Base-by-base conservation (phyloP, 2,113 vertebrate species). In the Hypocryptadius cinnamomeus region DNA sequence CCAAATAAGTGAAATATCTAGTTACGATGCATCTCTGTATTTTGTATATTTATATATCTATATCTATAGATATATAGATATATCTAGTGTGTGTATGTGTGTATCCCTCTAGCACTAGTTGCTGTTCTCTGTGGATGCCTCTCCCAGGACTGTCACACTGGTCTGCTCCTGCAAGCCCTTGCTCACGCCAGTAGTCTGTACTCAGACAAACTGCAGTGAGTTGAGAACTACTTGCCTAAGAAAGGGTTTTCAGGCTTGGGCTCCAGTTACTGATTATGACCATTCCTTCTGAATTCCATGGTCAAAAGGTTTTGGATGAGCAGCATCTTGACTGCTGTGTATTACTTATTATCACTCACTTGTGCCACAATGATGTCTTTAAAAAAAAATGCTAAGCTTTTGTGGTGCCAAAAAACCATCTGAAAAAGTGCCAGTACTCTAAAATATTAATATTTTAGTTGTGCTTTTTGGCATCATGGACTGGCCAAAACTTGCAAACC, bases 191-290 rank as follows among this genome's bases (percentile, higher is more conserved):
- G 91, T 79, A 74, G 76, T 69, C 48, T 74, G 54, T 68, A 68
- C 89, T 91, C 89, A 68, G 47, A 40, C 68, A 65, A 64, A 45
- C 61, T 44, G 74, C 76, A 40, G 27, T 78, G 85, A 81, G 72
- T 86, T 57, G 48, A n/a, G 28, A 80, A 48, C 93, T 94, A 81
- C 92, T 95, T 18, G 50, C 77, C 3, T 80, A 79, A 93, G 96
- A 83, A 95, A 94, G 79, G 91, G 90, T 88, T 96, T 96, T 86
- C 93, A 95, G 95, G 82, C 88, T 87, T 94, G 96, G 95, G 82
- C 93, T 94, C 93, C 94, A 83, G 79, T 94, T 96, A 85, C 82
- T 95, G 95, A 96, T 95, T 86, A 92, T 94, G 93, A 88, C 89
- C 93, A 78, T 94, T 95, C 87, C 89, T 95, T 94, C 94, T 91